A percentile compares a stretch with the other conserved stretches of the same genome.
These are phyloP conservation scores for Stomorhina lunata DNA, from an alignment of 2,888 invertebrate genomes.

Conservation along the genomic window DNA sequence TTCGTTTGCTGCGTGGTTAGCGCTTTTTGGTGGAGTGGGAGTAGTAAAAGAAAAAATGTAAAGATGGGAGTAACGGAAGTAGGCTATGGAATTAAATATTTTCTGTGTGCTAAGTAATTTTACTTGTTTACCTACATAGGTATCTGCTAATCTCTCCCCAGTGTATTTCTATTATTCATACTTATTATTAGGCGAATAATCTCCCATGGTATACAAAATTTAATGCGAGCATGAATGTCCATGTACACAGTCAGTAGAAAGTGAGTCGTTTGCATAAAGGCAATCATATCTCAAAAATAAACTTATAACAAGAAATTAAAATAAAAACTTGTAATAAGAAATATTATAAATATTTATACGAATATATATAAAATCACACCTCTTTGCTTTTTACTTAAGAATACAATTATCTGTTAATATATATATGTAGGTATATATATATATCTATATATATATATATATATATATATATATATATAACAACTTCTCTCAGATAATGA, in stretches of 20 bases:
- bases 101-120: slow-evolving; percentile 38
- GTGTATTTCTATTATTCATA: slow-evolving; percentile 76
- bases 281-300: slow-evolving; percentile 19
- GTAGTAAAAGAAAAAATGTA: not conserved
- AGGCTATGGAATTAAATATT: slow-evolving; percentile 16
- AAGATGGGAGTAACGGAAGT: not conserved
- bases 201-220: not conserved
- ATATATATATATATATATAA: no score
- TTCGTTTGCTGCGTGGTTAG: no score
- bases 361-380: no score
- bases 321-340: no score
- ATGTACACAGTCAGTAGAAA: not conserved
- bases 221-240: not conserved
- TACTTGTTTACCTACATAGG: slow-evolving; percentile 46
- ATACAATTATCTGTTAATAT: no score
- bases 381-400: no score
- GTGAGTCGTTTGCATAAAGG: not conserved
- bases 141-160: slow-evolving; percentile 74
- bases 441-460: no score
- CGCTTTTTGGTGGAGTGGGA: no score
- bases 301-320: no score
- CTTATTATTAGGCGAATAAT: slow-evolving; percentile 71
- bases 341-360: no score
- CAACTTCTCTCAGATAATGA: no score
- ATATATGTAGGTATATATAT: no score